Evolutionary conservation across 1,140 invertebrate genomes (phyloP), one percentile per base, ranked within the genome.

Genomic region (Anoplophora glabripennis): DNA sequence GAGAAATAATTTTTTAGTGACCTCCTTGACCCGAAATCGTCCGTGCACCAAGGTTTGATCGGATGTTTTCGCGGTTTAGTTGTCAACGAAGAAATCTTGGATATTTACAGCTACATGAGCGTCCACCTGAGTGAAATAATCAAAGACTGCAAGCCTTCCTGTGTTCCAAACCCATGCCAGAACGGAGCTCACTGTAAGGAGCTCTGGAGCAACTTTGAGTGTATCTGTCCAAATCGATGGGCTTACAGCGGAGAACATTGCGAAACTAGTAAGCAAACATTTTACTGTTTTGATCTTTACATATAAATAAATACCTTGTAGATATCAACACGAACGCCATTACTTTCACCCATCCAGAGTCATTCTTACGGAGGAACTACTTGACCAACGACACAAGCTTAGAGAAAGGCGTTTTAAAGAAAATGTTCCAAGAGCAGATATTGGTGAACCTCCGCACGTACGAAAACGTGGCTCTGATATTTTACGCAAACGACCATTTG

Each of bases 21-120:
- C 69, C 84, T 90, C 63, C 75, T 92, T 17, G 88, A 88, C 67
- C 73, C 79, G 10, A 89, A 88, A 71, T 85, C 88, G 7, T 88
- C 88, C 1, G 89, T 92, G 2, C 85, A 86, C 53, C 88, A 93
- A 79, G 93, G 93, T 7, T 81, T 96, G 14, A 94, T 95, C 64
- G 94, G 94, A 7, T 97, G 94, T 74, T 93, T 96, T 73, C 83
- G 93, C 68, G 93, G 93, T 15, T 77, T 96, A 35, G 90, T 94
- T 0, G 92, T 96, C 11, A 96, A 96, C 72, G 89, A 91, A 14
- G 88, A 92, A 78, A 89, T 94, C 57, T 74, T 94, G 21, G 91
- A 96, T 72, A 90, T 97, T 60, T 92, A 93, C 73, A 89, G 89
- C 68, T 94, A 94, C 76, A 93, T 94, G 89, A 93, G 89, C n/a